Evolutionary conservation across 2,113 vertebrate species (phyloP).

Genomic region (Oreochromis niloticus): DNA sequence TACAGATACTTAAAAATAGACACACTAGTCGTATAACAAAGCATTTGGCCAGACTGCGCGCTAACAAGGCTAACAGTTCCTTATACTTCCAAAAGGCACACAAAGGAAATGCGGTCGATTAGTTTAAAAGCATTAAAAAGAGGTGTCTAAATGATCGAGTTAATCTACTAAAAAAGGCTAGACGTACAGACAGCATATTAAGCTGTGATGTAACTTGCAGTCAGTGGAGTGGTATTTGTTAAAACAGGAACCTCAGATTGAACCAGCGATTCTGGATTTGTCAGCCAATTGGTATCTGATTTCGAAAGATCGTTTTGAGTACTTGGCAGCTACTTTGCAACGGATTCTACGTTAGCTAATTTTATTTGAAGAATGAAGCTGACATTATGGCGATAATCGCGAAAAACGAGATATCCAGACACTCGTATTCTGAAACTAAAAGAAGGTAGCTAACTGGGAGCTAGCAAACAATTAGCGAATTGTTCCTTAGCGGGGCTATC

Average conservation of each 20-base stretch:
- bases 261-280: neutral
- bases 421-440: neutral
- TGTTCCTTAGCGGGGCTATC: neutral
- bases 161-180: neutral
- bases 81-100: conserved; percentile 5
- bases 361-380: neutral
- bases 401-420: neutral
- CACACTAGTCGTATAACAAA: conserved; percentile 20
- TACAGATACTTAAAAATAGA: neutral
- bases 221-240: neutral
- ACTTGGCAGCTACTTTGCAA: neutral
- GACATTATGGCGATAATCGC: neutral
- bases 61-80: conserved; percentile 17
- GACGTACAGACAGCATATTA: neutral
- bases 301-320: neutral
- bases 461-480: neutral
- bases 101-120: conserved; percentile 41
- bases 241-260: neutral
- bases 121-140: neutral
- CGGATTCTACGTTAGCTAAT: neutral
- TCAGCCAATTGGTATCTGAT: neutral
- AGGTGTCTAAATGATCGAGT: neutral
- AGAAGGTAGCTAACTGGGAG: neutral
- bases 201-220: neutral
- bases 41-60: conserved; percentile 21